These are phyloP conservation scores for Drosophila flavopinicola DNA, from an alignment of 2,888 invertebrate species.

Conservation along the genomic window DNA sequence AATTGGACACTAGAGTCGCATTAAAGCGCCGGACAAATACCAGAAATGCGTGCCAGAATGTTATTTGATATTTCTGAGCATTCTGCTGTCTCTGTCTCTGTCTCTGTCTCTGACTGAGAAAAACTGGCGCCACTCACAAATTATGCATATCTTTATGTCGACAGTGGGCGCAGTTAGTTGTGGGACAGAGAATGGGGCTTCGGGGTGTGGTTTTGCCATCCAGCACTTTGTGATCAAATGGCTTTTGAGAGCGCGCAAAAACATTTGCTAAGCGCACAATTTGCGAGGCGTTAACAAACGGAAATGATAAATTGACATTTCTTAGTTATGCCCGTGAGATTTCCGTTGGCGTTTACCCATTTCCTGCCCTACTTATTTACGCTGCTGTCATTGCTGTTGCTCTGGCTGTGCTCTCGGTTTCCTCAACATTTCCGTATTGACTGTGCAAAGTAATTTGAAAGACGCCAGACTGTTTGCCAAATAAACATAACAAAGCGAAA, in stretches of 20 bases:
- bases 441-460: slow-evolving; percentile 16
- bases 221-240: slow-evolving; percentile 51
- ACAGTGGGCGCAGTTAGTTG: slow-evolving; percentile 39
- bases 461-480: slow-evolving; percentile 11
- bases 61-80: slow-evolving; percentile 65
- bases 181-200: background rate
- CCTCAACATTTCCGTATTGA: slow-evolving; percentile 40
- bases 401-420: slow-evolving; percentile 28
- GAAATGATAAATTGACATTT: slow-evolving; percentile 79
- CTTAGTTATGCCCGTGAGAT: slow-evolving; percentile 42
- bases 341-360: slow-evolving; percentile 48
- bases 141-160: slow-evolving; percentile 60
- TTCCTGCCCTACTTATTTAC: slow-evolving; percentile 35
- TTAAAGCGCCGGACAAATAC: slow-evolving; percentile 63
- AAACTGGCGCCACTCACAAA: slow-evolving; percentile 59
- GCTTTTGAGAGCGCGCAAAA: slow-evolving; percentile 56
- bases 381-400: slow-evolving; percentile 18
- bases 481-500: slow-evolving; percentile 22
- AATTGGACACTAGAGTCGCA: slow-evolving; percentile 64
- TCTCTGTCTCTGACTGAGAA: slow-evolving; percentile 24
- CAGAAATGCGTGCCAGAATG: slow-evolving; percentile 74
- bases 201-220: slow-evolving; percentile 25
- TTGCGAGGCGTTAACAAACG: slow-evolving; percentile 63
- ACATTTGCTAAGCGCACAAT: slow-evolving; percentile 51
- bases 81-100: background rate